Evolutionary conservation across 1,140 invertebrate genomes (phyloP), one percentile per base, ranked within the genome.

Genomic region (Argopecten irradians): DNA sequence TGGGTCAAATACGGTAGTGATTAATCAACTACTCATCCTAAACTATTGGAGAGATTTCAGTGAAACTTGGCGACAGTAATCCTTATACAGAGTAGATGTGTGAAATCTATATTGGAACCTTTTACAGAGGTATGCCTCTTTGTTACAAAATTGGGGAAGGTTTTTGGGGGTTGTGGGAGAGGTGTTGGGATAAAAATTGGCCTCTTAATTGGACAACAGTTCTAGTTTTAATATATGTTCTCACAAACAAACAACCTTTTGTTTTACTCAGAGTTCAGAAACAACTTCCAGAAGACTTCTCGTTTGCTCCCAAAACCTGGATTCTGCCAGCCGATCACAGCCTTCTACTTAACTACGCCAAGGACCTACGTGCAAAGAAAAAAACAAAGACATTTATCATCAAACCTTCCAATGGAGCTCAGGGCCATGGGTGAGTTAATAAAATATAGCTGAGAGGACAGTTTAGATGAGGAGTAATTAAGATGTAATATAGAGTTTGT

Each of bases 381-480:
- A 95, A 95, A 89, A 85, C 89, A 32, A 94, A 92, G 88, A 95
- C 93, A 83, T 96, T 93, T 88, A 96, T 96, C 85, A 91, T 94
- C 8, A 96, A 96, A 91, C 95, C 95, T 19, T 91, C 94, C 35
- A 95, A 95, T 93, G 95, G 95, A 85, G 95, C 95, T 34, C 95
- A 95, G 92, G 95, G 95, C 5, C 55, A 71, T 71, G 22, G 55
- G n/a, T n/a, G 16, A 71, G 14, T n/a, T n/a, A n/a, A n/a, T n/a
- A n/a, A n/a, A n/a, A n/a, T n/a, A n/a, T n/a, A n/a, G n/a, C n/a
- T n/a, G n/a, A n/a, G n/a, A n/a, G n/a, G n/a, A n/a, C n/a, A n/a
- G n/a, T n/a, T n/a, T n/a, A n/a, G n/a, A n/a, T n/a, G n/a, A n/a
- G n/a, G n/a, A n/a, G n/a, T n/a, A n/a, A n/a, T n/a, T n/a, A n/a